A percentile compares a stretch with the other conserved stretches of the same genome.
Evolutionary conservation across 2,888 invertebrate species (phyloP).

Genomic region (Dimorphilus gyrociliatus): DNA sequence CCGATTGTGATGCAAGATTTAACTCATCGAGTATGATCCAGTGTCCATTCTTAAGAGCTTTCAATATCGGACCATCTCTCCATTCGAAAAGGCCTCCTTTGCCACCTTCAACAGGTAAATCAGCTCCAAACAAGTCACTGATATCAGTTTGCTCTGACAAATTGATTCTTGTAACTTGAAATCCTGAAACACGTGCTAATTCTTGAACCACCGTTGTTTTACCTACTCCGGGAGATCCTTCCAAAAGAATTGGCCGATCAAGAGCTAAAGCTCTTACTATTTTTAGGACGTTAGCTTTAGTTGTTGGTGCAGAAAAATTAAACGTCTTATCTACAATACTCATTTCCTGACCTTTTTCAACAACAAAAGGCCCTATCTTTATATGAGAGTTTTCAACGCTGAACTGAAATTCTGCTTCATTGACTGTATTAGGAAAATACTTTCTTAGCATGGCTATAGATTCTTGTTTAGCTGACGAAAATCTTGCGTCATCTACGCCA

Average conservation of each 20-base stretch:
- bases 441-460: too few relatives aligned
- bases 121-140: conserved; percentile 91
- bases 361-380: not conserved
- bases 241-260: conserved; percentile 53
- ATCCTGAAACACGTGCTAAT: conserved; percentile 64
- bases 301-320: conserved; percentile 36
- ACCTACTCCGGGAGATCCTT: conserved; percentile 88
- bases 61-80: conserved; percentile 85
- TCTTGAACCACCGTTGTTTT: conserved; percentile 88
- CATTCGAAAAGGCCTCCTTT: conserved; percentile 74
- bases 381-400: not conserved
- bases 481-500: too few relatives aligned
- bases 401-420: not conserved
- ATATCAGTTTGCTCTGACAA: conserved; percentile 97
- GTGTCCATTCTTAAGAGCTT: conserved; percentile 73
- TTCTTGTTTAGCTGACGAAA: too few relatives aligned
- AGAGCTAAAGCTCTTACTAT: conserved; percentile 73
- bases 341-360: not conserved
- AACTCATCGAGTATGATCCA: conserved; percentile 96
- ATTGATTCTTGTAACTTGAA: conserved; percentile 77
- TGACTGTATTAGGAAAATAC: too few relatives aligned
- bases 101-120: conserved; percentile 77
- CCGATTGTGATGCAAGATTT: conserved; percentile 93
- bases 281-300: conserved; percentile 57
- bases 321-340: conserved; percentile 12